These are phyloP conservation scores for Acrobasis suavella DNA, from an alignment of 2,888 invertebrate species.

Conservation along the genomic window DNA sequence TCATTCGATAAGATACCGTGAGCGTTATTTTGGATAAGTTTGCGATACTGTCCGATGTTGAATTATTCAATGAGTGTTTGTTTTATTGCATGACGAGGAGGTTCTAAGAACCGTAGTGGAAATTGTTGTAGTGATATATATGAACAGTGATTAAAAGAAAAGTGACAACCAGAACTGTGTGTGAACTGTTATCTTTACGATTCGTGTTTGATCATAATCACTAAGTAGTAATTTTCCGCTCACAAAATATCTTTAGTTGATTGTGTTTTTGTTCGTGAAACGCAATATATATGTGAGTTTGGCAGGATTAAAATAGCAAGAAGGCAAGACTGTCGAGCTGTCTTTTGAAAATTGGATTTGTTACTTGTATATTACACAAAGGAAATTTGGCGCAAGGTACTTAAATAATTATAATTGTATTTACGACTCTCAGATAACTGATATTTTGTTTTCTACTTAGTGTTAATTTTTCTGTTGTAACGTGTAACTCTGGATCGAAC, in stretches of 20 bases:
- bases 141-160: conserved; percentile 9
- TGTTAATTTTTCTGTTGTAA: too few species aligned
- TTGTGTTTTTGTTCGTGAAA: neutral
- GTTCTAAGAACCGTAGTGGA: conserved; percentile 26
- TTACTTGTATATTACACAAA: too few species aligned
- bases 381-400: too few species aligned
- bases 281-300: too few species aligned
- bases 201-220: conserved; percentile 11
- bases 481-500: too few species aligned
- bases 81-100: conserved; percentile 23
- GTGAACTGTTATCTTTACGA: conserved; percentile 13
- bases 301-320: too few species aligned
- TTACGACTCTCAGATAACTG: too few species aligned
- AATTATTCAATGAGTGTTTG: conserved; percentile 33
- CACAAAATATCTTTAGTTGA: neutral
- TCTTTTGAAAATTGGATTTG: too few species aligned
- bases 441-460: too few species aligned
- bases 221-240: conserved; percentile 4
- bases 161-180: neutral
- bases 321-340: too few species aligned
- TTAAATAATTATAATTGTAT: too few species aligned
- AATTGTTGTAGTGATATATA: conserved; percentile 8
- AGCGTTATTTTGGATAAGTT: conserved; percentile 28
- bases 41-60: conserved; percentile 26
- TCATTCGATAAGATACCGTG: conserved; percentile 34